Base-by-base conservation (phyloP, 2,113 vertebrate species). In the Microcebus tavaratra region DNA sequence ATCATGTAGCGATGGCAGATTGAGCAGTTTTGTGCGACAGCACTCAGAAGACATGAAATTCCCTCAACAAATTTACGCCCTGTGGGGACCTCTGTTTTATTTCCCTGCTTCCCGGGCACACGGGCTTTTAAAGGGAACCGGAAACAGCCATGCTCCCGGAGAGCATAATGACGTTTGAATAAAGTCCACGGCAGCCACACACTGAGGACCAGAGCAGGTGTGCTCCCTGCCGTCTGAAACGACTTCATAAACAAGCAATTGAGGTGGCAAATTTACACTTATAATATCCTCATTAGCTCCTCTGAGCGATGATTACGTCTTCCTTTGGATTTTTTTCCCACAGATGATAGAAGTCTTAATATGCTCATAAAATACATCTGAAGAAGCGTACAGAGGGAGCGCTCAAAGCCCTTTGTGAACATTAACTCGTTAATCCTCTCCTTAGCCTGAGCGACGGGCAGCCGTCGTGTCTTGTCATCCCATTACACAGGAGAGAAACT, bases 281-380 rank as follows among this genome's bases (percentile, higher is more conserved):
- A 93, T 96, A 91, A 93, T 91, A 93, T 91, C 91, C 96, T 93
- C 95, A 97, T 93, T 97, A 94, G 87, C 57, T 63, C 89, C 97
- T 96, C 93, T 91, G 87, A 96, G 79, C 84, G 86, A 80, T 36
- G 73, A 94, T 76, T 91, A 89, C 53, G 73, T 79, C 96, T 97
- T 97, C 90, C 96, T 93, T 95, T 87, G 93, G 57, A 36, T 59
- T 57, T 95, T 76, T 96, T 90, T 75, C 93, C 91, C 97, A 97
- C 87, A 84, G 94, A 78, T 96, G 94, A 97, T 67, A 94, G 94
- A 97, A 91, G 92, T 80, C 97, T 98, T 94, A 97, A 95, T 93
- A 88, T 50, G 87, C 93, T 94, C 88, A 94, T 97, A 96, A 97
- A 97, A 57, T 39, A 93, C 93, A 94, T 88, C 95, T 96, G 76